phyloP scores from a whole-genome alignment of 2,888 invertebrate species.

The Zeuzera pyrina region DNA sequence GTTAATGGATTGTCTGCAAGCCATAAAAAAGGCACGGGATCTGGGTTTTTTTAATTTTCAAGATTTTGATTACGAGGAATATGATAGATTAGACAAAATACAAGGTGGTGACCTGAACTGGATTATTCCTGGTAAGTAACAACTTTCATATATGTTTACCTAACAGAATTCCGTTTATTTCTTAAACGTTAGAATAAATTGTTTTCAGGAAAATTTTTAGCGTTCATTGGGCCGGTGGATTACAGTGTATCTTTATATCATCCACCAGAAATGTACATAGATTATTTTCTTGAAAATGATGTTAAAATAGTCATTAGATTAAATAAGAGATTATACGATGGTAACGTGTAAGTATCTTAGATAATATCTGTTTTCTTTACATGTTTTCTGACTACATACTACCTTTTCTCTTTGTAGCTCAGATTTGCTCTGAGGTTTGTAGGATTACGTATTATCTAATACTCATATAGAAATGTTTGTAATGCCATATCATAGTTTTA shows the following conservation, averaged over 20 bases:
- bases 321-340: conserved; percentile 87
- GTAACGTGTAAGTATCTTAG: conserved; percentile 73
- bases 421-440: too few species aligned
- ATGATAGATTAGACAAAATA: conserved; percentile 85
- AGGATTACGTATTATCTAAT: too few species aligned
- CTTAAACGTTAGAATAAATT: not conserved
- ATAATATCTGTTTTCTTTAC: too few species aligned
- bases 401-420: too few species aligned
- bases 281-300: conserved; percentile 86
- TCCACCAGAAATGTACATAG: conserved; percentile 86
- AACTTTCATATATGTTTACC: too few species aligned
- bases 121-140: conserved; percentile 85
- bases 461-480: too few species aligned
- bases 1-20: conserved; percentile 74
- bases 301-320: conserved; percentile 87
- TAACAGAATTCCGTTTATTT: conserved; percentile 26
- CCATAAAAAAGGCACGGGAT: conserved; percentile 79
- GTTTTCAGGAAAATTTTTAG: conserved; percentile 80
- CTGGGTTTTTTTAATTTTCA: conserved; percentile 86
- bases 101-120: conserved; percentile 93
- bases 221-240: conserved; percentile 87
- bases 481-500: too few species aligned
- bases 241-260: conserved; percentile 71
- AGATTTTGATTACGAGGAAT: conserved; percentile 87
- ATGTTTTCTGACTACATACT: too few species aligned